Percentiles rank a stretch among this genome's conserved stretches.
Evolutionary conservation across 2,888 invertebrate genomes (phyloP).

Genomic region (Synanthedon tipuliformis): DNA sequence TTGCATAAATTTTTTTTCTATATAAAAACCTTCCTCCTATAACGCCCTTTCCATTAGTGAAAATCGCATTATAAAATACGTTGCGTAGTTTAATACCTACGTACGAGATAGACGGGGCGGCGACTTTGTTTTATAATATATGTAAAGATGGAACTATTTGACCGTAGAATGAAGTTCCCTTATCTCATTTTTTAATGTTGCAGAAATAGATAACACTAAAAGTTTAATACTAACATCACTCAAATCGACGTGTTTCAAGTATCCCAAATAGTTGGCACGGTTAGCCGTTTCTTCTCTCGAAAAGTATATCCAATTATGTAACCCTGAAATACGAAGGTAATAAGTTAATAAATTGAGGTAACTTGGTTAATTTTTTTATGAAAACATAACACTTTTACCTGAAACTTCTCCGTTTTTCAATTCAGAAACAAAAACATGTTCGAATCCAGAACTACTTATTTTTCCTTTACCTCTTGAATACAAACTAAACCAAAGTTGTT

Average conservation of each 20-base stretch:
- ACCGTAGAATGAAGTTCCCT: no score
- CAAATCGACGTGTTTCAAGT: conserved; percentile 77
- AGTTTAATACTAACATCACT: conserved; percentile 72
- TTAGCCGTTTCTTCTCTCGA: conserved; percentile 79
- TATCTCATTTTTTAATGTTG: no score
- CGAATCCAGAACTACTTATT: conserved; percentile 91
- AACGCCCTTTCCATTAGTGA: no score
- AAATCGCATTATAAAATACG: no score
- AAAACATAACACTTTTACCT: conserved; percentile 21
- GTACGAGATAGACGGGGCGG: no score
- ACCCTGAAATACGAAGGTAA: conserved; percentile 56
- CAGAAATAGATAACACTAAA: not conserved
- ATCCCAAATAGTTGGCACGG: conserved; percentile 82
- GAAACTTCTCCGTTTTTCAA: conserved; percentile 81
- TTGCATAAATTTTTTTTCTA: no score
- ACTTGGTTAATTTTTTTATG: no score
- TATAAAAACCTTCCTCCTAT: no score
- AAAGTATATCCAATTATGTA: conserved; percentile 94
- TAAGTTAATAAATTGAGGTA: not conserved
- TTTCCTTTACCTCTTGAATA: conserved; percentile 84
- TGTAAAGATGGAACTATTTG: no score
- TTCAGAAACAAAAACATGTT: conserved; percentile 93
- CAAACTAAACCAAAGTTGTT: conserved; percentile 82
- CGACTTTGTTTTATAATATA: no score
- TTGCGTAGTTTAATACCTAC: no score